Evolutionary conservation across 2,888 invertebrate genomes (phyloP).

Genomic region (Tholera decimalis): DNA sequence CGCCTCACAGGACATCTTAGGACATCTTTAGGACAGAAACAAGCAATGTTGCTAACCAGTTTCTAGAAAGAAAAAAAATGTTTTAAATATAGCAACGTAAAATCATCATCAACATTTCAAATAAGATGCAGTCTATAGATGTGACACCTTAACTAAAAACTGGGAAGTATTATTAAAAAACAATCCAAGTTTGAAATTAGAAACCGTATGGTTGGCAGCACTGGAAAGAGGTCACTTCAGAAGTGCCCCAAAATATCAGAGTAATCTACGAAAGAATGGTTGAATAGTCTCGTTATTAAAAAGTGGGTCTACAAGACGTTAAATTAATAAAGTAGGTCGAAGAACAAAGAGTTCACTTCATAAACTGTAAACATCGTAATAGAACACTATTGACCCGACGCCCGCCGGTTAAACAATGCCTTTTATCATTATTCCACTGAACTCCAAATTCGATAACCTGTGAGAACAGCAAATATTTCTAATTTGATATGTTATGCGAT

Average conservation of each 20-base stretch:
- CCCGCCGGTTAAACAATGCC: slow-evolving; percentile 81
- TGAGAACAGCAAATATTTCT: slow-evolving; percentile 83
- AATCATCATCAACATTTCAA: neutral
- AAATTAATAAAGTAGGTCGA: slow-evolving; percentile 75
- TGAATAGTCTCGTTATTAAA: slow-evolving; percentile 40
- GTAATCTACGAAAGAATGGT: slow-evolving; percentile 6
- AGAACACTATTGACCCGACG: slow-evolving; percentile 74
- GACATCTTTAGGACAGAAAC: neutral
- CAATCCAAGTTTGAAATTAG: neutral
- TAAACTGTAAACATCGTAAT: slow-evolving; percentile 73
- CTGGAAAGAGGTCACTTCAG: neutral
- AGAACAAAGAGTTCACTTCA: slow-evolving; percentile 76
- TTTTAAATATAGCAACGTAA: neutral
- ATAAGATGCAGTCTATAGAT: neutral
- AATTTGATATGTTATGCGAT: slow-evolving; percentile 71
- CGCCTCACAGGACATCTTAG: neutral
- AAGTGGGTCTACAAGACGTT: slow-evolving; percentile 62
- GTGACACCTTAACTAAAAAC: too few relatives aligned
- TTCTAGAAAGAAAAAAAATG: neutral
- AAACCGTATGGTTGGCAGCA: neutral
- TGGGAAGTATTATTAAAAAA: neutral
- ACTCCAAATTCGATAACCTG: slow-evolving; percentile 86
- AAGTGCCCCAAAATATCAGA: slow-evolving; percentile 7
- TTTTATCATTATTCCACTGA: slow-evolving; percentile 83
- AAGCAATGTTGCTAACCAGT: neutral